A percentile compares a stretch with the other conserved stretches of the same genome.
Conservation (phyloP, 2,113 vertebrate species). For the Nanorana parkeri region DNA sequence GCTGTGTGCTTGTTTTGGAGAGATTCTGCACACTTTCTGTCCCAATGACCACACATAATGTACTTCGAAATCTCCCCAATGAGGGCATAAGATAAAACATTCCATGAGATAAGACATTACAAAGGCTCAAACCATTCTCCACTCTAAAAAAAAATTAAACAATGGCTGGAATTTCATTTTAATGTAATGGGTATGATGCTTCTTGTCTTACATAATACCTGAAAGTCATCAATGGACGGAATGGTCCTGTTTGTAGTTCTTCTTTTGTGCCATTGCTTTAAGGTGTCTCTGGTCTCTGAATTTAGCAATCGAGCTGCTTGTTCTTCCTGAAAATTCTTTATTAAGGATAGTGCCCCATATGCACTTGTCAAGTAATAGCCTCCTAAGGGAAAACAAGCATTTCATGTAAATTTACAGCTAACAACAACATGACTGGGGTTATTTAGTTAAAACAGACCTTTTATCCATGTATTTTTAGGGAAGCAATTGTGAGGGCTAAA, state of each 20-base stretch:
- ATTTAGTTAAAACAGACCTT: too few species aligned
- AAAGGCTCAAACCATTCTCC: too few species aligned
- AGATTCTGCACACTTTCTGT: too few species aligned
- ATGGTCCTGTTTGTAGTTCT: constrained; percentile 85
- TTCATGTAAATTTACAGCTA: neutral
- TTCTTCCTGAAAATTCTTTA: constrained; percentile 97
- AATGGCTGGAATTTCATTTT: too few species aligned
- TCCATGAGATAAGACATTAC: too few species aligned
- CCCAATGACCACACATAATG: too few species aligned
- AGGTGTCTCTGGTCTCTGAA: constrained; percentile 90
- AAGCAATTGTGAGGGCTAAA: too few species aligned
- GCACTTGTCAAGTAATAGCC: constrained; percentile 96
- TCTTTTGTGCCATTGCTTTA: constrained; percentile 93
- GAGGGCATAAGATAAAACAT: too few species aligned
- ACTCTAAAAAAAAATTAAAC: too few species aligned
- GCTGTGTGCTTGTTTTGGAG: too few species aligned
- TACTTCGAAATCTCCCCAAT: too few species aligned
- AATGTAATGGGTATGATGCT: neutral
- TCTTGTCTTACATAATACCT: constrained; percentile 74
- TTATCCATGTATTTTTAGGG: too few species aligned
- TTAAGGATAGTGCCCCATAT: constrained; percentile 92
- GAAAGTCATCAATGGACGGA: constrained; percentile 93
- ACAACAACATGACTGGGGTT: neutral
- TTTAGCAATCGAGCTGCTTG: constrained; percentile 90
- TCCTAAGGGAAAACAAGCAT: constrained; percentile 71